phyloP scores from a whole-genome alignment of 2,113 vertebrate genomes.

The Holacanthus passer region DNA sequence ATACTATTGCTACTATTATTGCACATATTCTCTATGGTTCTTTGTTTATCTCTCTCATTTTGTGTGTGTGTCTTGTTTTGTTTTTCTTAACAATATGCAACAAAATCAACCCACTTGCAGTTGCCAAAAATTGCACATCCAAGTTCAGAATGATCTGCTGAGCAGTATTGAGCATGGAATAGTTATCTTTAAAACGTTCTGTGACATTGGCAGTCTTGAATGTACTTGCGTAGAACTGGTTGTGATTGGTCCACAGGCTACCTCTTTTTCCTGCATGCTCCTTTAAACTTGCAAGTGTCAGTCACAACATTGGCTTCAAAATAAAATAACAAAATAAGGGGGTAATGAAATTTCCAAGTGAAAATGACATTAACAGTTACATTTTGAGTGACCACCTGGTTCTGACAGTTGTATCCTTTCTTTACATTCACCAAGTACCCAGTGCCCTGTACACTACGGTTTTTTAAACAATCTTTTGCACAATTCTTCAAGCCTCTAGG shows the following conservation, averaged over 20 bases:
- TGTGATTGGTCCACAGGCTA: too few relatives aligned
- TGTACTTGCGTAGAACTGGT: rapidly evolving
- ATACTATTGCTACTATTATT: too few relatives aligned
- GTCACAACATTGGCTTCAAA: conserved; percentile 40
- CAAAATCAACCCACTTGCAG: not conserved
- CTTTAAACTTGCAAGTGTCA: too few relatives aligned
- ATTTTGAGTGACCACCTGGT: not conserved
- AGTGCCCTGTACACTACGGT: too few relatives aligned
- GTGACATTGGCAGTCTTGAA: conserved; percentile 22
- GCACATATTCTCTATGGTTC: too few relatives aligned
- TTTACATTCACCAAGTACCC: too few relatives aligned
- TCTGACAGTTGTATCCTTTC: not conserved
- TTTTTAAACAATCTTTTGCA: too few relatives aligned
- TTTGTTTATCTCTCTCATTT: not conserved
- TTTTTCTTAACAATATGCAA: not conserved
- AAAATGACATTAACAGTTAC: not conserved
- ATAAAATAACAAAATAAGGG: not conserved
- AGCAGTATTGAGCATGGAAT: not conserved
- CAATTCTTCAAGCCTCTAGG: not conserved
- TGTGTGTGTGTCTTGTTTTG: not conserved
- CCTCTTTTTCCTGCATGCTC: too few relatives aligned
- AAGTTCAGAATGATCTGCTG: not conserved
- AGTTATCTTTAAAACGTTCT: not conserved
- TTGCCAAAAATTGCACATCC: not conserved
- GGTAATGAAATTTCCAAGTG: not conserved